Evolutionary conservation across 2,797 vertebrate species (phyloP).

Genomic region (Anolis apletophallus): DNA sequence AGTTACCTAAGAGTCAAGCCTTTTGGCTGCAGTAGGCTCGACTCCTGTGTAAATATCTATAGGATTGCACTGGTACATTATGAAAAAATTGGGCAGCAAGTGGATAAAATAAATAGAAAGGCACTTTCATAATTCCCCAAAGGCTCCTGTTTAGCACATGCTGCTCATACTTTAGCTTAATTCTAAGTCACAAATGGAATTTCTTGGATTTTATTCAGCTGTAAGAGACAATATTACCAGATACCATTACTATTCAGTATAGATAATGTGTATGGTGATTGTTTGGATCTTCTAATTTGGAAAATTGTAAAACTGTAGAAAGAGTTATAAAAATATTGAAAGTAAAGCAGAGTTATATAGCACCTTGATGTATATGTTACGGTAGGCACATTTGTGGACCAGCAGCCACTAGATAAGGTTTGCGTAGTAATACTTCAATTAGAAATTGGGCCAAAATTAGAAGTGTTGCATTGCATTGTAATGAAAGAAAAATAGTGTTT

Average conservation of each 20-base stretch:
- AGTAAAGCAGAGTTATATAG: not conserved
- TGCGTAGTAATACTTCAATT: not conserved
- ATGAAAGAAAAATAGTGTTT: constrained; percentile 14
- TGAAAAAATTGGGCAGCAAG: not conserved
- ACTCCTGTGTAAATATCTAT: not conserved
- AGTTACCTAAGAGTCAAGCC: not conserved
- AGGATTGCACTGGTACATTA: not conserved
- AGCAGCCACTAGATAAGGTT: not conserved
- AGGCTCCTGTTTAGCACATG: not conserved
- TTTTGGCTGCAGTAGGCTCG: not conserved
- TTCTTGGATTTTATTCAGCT: not conserved
- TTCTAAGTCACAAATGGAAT: not conserved
- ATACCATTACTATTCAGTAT: not conserved
- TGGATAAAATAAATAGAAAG: not conserved
- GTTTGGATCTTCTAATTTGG: not conserved
- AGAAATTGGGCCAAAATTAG: not conserved
- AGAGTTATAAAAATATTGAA: not conserved
- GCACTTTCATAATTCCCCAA: not conserved
- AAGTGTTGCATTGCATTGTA: not conserved
- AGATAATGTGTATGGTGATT: not conserved
- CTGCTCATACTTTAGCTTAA: not conserved
- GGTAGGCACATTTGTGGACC: not conserved
- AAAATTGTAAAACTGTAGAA: not conserved
- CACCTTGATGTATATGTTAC: not conserved
- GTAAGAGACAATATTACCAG: not conserved